Base-by-base conservation (phyloP, 1,140 invertebrate genomes). In the Mactra quadrangularis region DNA sequence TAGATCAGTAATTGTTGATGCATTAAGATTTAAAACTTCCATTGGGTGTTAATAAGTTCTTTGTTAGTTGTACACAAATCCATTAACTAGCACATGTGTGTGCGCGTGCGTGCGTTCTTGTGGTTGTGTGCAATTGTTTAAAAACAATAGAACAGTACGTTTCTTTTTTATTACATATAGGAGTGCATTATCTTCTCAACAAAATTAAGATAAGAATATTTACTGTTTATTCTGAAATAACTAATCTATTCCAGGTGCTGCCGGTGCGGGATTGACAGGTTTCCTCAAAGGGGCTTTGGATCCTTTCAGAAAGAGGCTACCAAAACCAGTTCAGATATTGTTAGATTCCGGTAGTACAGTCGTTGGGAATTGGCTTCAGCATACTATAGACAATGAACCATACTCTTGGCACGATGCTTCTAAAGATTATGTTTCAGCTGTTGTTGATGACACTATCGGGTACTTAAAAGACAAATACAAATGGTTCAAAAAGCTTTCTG, bases 161-260 rank as follows among this genome's bases (percentile, higher is more conserved):
- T n/a, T n/a, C n/a, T n/a, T n/a, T n/a, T n/a, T n/a, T n/a, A n/a
- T n/a, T n/a, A n/a, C n/a, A n/a, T n/a, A n/a, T n/a, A n/a, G n/a
- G n/a, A n/a, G n/a, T n/a, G n/a, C n/a, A n/a, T n/a, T n/a, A n/a
- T n/a, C n/a, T n/a, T n/a, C n/a, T n/a, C n/a, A n/a, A n/a, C n/a
- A n/a, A n/a, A n/a, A n/a, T n/a, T n/a, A n/a, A n/a, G n/a, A n/a
- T n/a, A n/a, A n/a, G n/a, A n/a, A n/a, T n/a, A n/a, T n/a, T n/a
- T n/a, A n/a, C n/a, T n/a, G n/a, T n/a, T n/a, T n/a, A n/a, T n/a
- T n/a, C n/a, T n/a, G n/a, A n/a, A n/a, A n/a, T n/a, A n/a, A n/a
- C n/a, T n/a, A n/a, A n/a, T n/a, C n/a, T n/a, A n/a, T n/a, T n/a
- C 6, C 22, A 68, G 64, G 64, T 15, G 64, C 64, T 1, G 41